phyloP scores from a whole-genome alignment of 2,888 invertebrate genomes.

The Napeogenes inachia region DNA sequence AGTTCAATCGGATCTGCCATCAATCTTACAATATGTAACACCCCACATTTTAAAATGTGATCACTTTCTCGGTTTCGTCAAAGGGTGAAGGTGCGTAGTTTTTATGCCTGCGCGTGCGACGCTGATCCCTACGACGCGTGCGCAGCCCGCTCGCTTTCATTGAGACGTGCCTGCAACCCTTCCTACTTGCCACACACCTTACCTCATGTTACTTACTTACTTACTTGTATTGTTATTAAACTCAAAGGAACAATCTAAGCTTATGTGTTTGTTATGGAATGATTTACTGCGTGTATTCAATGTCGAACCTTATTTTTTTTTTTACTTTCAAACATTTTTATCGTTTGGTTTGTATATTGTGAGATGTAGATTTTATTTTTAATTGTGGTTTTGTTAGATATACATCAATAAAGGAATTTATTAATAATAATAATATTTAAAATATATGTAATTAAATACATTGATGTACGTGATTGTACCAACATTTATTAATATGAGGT shows the following conservation, averaged over 20 bases:
- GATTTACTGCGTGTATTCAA: slow-evolving; percentile 2
- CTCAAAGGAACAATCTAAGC: not conserved
- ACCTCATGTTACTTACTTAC: not conserved
- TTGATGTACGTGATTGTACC: too few species aligned
- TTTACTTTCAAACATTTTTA: not conserved
- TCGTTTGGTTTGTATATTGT: too few species aligned
- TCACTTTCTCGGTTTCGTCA: slow-evolving; percentile 15
- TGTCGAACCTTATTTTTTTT: not conserved
- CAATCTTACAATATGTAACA: not conserved
- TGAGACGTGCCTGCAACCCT: slow-evolving; percentile 9
- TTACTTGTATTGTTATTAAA: not conserved
- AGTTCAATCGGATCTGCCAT: too few species aligned
- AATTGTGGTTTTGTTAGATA: too few species aligned
- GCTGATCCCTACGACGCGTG: slow-evolving; percentile 20
- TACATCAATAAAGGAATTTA: too few species aligned
- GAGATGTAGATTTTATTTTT: too few species aligned
- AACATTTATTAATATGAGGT: not conserved
- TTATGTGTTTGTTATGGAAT: not conserved
- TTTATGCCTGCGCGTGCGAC: slow-evolving; percentile 18
- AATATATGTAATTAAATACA: too few species aligned
- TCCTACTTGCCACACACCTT: slow-evolving; percentile 3
- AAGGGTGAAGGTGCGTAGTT: slow-evolving; percentile 24
- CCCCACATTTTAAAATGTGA: slow-evolving; percentile 3
- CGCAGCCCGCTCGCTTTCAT: slow-evolving; percentile 27
- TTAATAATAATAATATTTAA: too few species aligned